Base-by-base conservation (phyloP, 2,888 invertebrate genomes). In the Kuschelorhynchus macadamiae region DNA sequence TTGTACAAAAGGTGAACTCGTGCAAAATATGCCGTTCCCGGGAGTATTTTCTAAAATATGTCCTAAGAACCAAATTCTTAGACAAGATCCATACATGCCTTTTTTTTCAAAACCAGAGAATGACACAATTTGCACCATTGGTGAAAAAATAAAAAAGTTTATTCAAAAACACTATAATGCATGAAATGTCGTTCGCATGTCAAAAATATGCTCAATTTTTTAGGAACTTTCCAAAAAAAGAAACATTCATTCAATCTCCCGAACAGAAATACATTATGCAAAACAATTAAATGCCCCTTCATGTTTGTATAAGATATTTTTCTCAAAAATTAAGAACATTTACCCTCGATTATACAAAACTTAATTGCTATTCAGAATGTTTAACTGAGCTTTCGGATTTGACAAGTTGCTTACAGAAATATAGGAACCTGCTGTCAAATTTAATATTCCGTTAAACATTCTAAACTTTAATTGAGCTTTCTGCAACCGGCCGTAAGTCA, bases 1-100 rank as follows among this genome's bases (percentile, higher is more conserved):
- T 67, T 67, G 67, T 61, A 67, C 61, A 55, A 55, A 61, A 61
- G 61, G 67, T 61, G 61, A 55, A 49, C 25, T 25, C 3, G 25
- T 7, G 25, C 25, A 25, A 25, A 5, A 5, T 25, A 3, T 25
- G 25, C 39, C 39, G 9, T 39, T 39, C 11, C 11, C n/a, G 39
- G 39, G 14, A 4, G 14, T 14, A 39, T 39, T 39, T 39, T 11
- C 39, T 39, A 39, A 39, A 39, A 25, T 25, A 25, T 25, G 25
- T 36, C 39, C 52, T 52, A 52, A 52, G 52, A 33, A 52, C 52
- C 52, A 52, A 52, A 39, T 20, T n/a, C 14, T 52, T 18, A 18
- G n/a, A 39, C 18, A 39, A 52, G 39, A 36, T 52, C 20, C 39
- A 33, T 52, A 52, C 21, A 36, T 36, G 36, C 36, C 52, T 36